Conservation (phyloP, 2,888 invertebrate species). For the Oligia fasciuncula region DNA sequence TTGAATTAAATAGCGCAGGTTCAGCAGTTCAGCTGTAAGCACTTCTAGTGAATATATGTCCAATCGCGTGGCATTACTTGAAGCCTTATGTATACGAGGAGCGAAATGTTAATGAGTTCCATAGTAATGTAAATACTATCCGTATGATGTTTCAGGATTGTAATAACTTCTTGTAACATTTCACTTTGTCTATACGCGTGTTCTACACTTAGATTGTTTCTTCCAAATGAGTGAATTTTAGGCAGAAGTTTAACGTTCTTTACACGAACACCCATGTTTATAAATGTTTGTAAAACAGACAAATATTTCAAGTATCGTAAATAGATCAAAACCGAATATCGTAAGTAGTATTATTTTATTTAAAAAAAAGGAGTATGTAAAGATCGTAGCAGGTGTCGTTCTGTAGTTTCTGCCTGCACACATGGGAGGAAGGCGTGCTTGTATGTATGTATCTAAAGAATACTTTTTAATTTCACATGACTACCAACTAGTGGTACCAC, state of each 20-base stretch:
- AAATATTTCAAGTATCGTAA: background rate
- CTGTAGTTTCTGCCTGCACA: background rate
- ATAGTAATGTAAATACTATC: background rate
- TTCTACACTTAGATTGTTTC: background rate
- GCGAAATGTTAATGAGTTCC: background rate
- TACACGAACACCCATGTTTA: background rate
- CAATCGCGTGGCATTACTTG: background rate
- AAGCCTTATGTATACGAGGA: background rate
- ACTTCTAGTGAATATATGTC: background rate
- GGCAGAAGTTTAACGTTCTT: background rate
- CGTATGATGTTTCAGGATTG: background rate
- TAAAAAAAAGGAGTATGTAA: background rate
- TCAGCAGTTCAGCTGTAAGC: background rate
- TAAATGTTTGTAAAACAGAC: background rate
- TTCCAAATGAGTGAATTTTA: background rate
- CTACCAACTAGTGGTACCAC: background rate
- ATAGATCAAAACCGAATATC: background rate
- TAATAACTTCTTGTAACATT: background rate
- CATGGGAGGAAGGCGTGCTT: background rate
- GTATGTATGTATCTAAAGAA: background rate
- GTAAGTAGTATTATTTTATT: background rate
- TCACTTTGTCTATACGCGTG: background rate
- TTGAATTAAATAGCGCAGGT: slow-evolving; percentile 18
- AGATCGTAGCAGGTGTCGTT: background rate
- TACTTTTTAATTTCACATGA: background rate